Base-by-base conservation (phyloP, 1,140 invertebrate species). In the Calosoma granatense region DNA sequence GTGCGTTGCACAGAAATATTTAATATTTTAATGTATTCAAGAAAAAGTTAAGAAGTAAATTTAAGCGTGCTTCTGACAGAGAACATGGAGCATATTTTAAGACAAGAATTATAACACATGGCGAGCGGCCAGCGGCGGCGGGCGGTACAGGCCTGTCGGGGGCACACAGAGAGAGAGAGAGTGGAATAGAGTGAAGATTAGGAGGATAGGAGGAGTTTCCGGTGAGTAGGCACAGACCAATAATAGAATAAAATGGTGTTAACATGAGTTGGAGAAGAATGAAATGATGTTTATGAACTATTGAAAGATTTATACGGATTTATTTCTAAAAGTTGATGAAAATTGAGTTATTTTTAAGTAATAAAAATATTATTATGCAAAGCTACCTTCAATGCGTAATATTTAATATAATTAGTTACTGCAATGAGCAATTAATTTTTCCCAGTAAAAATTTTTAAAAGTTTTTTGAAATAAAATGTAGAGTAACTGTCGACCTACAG, bases 11-110 rank as follows among this genome's bases (percentile, higher is more conserved):
- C 19, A 22, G 19, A 53, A 20, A 53, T 22, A 53, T 53, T 53
- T 53, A 53, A 53, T 53, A 53, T 53, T 53, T 21, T 53, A 53
- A 53, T 53, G 51, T 53, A 53, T 53, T 53, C 51, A 53, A 53
- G 21, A 53, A 53, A 53, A 53, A 53, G 51, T 53, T 53, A 53
- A 53, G 51, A 53, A 53, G 51, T 53, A 53, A 53, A 21, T 53
- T 15, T 53, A 22, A 53, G 51, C 51, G 51, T 53, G 51, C 20
- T 53, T 22, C 51, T 53, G 51, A 53, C 51, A 53, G 51, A 53
- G 19, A 53, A 53, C 51, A 53, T 53, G 51, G 20, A 11, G 51
- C 51, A 53, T 53, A 53, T 53, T 53, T 53, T 53, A 53, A 53
- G 22, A 53, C 51, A 53, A 53, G 51, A 53, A 53, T 9, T 20